Evolutionary conservation across 2,113 vertebrate genomes (phyloP).

Genomic region (Anarrhichthys ocellatus): DNA sequence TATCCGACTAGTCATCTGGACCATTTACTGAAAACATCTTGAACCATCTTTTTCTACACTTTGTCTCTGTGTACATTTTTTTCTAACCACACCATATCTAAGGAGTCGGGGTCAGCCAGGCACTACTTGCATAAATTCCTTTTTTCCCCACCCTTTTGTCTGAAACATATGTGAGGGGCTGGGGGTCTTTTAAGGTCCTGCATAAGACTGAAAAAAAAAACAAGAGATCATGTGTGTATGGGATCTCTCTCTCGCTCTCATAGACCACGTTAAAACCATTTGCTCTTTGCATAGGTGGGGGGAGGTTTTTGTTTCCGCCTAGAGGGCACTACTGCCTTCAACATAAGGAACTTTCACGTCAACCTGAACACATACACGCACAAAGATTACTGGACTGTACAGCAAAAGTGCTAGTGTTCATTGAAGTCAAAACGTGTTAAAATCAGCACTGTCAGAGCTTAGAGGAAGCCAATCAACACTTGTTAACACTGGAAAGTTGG

Average conservation of each 20-base stretch:
- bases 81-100: slow-evolving; percentile 20
- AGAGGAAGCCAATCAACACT: slow-evolving; percentile 15
- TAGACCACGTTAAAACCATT: slow-evolving; percentile 48
- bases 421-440: slow-evolving; percentile 31
- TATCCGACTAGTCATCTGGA: not conserved
- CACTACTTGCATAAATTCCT: slow-evolving; percentile 37
- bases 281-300: slow-evolving; percentile 35
- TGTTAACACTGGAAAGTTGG: slow-evolving; percentile 19
- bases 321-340: slow-evolving; percentile 73
- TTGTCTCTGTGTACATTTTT: slow-evolving; percentile 19
- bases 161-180: slow-evolving; percentile 47
- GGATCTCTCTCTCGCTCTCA: not conserved
- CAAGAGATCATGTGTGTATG: slow-evolving; percentile 19
- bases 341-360: slow-evolving; percentile 57
- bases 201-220: slow-evolving; percentile 1
- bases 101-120: slow-evolving; percentile 17
- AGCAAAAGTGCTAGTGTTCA: not conserved
- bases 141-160: slow-evolving; percentile 2
- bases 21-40: not conserved
- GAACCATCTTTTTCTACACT: not conserved
- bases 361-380: slow-evolving; percentile 29
- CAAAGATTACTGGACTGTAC: slow-evolving; percentile 37
- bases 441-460: slow-evolving; percentile 27
- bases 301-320: slow-evolving; percentile 65
- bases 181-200: slow-evolving; percentile 69